Percentiles rank a stretch among this genome's conserved stretches.
Conservation (phyloP, 1,140 invertebrate genomes). For the Lepidurus arcticus region DNA sequence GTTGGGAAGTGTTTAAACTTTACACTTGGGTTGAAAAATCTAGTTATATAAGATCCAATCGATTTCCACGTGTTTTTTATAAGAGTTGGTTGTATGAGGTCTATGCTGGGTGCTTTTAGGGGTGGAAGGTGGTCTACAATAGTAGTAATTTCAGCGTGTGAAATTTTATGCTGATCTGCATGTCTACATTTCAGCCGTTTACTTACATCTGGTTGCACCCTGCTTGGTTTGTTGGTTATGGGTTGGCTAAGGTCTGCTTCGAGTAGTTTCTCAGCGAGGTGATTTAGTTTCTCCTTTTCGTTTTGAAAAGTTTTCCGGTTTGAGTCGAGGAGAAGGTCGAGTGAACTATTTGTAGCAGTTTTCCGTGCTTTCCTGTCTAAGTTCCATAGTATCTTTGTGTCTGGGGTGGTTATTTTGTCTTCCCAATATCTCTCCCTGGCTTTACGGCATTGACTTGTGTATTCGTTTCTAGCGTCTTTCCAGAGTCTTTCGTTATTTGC, state of each 20-base stretch:
- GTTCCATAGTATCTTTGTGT: neutral
- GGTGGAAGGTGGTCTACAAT: neutral
- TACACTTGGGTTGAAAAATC: conserved; percentile 15
- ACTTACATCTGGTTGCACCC: neutral
- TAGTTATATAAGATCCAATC: neutral
- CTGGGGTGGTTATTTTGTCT: neutral
- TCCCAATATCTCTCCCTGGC: conserved; percentile 9
- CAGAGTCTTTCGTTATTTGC: neutral
- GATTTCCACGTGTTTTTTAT: neutral
- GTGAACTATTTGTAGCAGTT: neutral
- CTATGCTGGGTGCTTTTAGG: conserved; percentile 7
- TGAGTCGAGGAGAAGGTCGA: neutral
- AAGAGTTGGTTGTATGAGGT: conserved; percentile 22
- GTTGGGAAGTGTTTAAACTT: conserved; percentile 16
- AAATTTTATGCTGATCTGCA: neutral
- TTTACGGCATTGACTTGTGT: neutral
- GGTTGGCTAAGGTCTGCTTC: neutral
- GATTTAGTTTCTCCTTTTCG: neutral
- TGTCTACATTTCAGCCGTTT: neutral
- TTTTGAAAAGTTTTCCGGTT: neutral
- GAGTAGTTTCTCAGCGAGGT: neutral
- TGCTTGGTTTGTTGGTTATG: neutral
- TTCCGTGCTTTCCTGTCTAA: neutral
- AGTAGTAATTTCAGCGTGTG: neutral
- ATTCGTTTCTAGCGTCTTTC: conserved; percentile 15